Base-by-base conservation (phyloP, 2,113 vertebrate species). In the Pseudorasbora parva region DNA sequence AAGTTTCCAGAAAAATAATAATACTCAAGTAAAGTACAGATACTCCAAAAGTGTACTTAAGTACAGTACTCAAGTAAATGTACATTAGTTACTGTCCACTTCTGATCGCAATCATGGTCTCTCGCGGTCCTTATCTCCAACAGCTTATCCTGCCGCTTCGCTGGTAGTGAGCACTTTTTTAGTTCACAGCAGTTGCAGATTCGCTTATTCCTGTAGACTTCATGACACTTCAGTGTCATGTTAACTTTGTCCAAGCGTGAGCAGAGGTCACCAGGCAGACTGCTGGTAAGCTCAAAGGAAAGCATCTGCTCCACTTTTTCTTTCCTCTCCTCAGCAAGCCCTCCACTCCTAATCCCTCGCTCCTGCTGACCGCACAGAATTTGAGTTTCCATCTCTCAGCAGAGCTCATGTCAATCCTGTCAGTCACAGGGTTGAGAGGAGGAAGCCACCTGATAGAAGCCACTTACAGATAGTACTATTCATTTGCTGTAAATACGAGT, bases 331-430 rank as follows among this genome's bases (percentile, higher is more conserved):
- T 62, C 72, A 74, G 81, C 81, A 62, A 45, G 37, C 57, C 37
- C 56, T 51, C 41, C 71, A 21, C 37, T 49, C 41, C 14, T 75
- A 73, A 83, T 62, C 82, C 71, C 11, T 64, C 21, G 17, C 69
- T 37, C 82, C 82, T 76, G 57, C 82, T 75, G 71, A 64, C 72
- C 71, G 5, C 82, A 81, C 64, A 69, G 79, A 76, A 75, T 76
- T 17, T 15, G 43, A 59, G 56, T 60, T 71, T 71, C 33, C 37
- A 21, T 82, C 68, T 79, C 77, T 80, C 78, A 66, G 78, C 25
- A 47, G 78, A 80, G 78, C 43, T 10, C 60, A 9, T 66, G 43
- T 51, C 66, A 25, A 66, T 80, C 60, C 60, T 80, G 78, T 81
- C 79, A 69, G 79, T 81, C 79, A 68, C 47, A 79, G 23, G 56